Base-by-base conservation (phyloP, 2,888 invertebrate species). In the Tenthredo notha region DNA sequence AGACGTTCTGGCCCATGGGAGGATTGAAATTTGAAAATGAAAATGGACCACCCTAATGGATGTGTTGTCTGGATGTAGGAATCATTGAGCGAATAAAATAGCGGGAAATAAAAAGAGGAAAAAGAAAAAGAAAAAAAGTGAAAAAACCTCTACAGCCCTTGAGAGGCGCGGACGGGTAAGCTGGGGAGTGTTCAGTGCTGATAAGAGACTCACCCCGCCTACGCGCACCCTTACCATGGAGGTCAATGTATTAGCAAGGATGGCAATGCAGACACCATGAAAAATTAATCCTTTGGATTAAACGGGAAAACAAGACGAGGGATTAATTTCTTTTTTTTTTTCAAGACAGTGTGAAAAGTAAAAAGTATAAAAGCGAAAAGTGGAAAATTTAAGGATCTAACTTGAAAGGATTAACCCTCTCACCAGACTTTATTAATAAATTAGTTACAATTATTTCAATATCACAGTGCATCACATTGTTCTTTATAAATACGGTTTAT, bases 291-390 rank as follows among this genome's bases (percentile, higher is more conserved):
- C 89, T 84, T 85, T 4, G 87, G 90, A 90, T 91, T 90, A 90
- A 88, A 15, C 9, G 10, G 47, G 47, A 21, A 37, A 21, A 37
- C 37, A 61, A 37, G 77, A 9, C 18, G 15, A 43, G 15, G 88
- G 91, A 91, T 92, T 90, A 91, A 90, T 90, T 89, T n/a, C n/a
- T n/a, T n/a, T n/a, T n/a, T n/a, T n/a, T n/a, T n/a, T 47, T 89
- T 86, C 87, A 88, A 88, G 90, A 88, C 88, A 88, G 86, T 77
- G 80, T 58, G 84, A 87, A 74, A 50, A 77, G 50, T 33, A 7
- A 21, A 29, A 18, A 29, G 77, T 50, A 33, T 18, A 54, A 77
- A 50, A 21, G 29, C 2, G 29, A 21, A 29, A 18, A 29, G 77
- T 54, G 54, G 33, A 54, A 77, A 50, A 21, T 7, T 54, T 40